A percentile compares a stretch with the other conserved stretches of the same genome.
phyloP scores from a whole-genome alignment of 2,888 invertebrate species.

The Tachina grossa region DNA sequence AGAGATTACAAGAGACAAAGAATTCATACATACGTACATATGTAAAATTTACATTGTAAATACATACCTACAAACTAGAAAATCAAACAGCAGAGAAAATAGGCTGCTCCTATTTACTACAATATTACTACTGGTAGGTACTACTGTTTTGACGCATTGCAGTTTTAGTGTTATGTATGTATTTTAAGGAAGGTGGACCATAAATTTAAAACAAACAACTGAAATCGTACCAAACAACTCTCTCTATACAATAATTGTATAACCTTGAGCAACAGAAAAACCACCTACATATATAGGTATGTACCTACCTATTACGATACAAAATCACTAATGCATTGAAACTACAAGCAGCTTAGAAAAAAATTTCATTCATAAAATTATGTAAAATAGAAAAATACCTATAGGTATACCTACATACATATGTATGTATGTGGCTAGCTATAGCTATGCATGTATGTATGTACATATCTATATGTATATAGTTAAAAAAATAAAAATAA shows the following conservation, averaged over 20 bases:
- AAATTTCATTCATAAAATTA: conserved; percentile 67
- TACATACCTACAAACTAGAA: neutral
- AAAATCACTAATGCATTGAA: conserved; percentile 25
- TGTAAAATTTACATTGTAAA: too few relatives aligned
- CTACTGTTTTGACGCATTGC: conserved; percentile 56
- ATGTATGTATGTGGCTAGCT: neutral
- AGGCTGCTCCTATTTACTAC: conserved; percentile 58
- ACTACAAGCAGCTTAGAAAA: conserved; percentile 16
- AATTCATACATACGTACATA: neutral
- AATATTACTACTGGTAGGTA: conserved; percentile 5
- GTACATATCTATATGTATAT: too few relatives aligned
- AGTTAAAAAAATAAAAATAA: neutral
- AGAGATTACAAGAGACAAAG: too few relatives aligned
- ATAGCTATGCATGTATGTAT: too few relatives aligned
- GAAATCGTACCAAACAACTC: conserved; percentile 21
- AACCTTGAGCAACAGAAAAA: conserved; percentile 58
- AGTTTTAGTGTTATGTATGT: conserved; percentile 32
- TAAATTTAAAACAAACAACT: neutral
- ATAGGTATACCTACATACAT: conserved; percentile 6
- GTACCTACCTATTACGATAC: too few relatives aligned
- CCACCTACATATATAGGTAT: neutral
- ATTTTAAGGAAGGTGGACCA: conserved; percentile 5
- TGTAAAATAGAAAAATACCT: conserved; percentile 17
- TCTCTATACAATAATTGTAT: conserved; percentile 24
- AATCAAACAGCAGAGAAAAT: conserved; percentile 30